Evolutionary conservation across 2,888 invertebrate genomes (phyloP).

Genomic region (Andrena camellia): DNA sequence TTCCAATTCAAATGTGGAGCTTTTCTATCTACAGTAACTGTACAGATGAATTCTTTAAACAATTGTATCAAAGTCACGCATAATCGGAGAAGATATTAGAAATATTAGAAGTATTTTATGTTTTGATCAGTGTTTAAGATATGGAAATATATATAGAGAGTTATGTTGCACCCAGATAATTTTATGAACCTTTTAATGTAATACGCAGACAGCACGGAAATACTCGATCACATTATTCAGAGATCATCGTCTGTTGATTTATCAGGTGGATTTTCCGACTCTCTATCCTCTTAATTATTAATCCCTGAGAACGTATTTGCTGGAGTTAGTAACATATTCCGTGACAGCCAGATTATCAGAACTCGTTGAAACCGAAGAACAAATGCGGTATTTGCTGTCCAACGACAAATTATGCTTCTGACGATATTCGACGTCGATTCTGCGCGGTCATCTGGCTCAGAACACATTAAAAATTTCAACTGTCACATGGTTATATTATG

Average conservation of each 20-base stretch:
- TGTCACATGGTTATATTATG: slow-evolving; percentile 26
- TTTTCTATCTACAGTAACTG: no score
- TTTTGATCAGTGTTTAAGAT: no score
- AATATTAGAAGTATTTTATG: no score
- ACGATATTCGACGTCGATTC: slow-evolving; percentile 39
- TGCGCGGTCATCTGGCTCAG: slow-evolving; percentile 47
- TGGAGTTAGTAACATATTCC: not conserved
- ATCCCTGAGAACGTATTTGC: slow-evolving; percentile 39
- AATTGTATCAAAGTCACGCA: no score
- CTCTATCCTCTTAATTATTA: slow-evolving; percentile 43
- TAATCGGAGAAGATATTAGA: no score
- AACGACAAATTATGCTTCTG: slow-evolving; percentile 68
- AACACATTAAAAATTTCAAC: slow-evolving; percentile 66
- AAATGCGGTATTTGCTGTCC: slow-evolving; percentile 41
- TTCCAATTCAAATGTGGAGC: no score
- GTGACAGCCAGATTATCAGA: slow-evolving; percentile 4
- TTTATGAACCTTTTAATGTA: no score
- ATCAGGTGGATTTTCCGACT: slow-evolving; percentile 17
- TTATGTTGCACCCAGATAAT: no score
- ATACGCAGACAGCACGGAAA: no score
- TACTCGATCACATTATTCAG: not conserved
- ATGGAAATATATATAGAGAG: no score
- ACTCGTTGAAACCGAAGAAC: slow-evolving; percentile 22
- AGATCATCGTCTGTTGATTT: not conserved
- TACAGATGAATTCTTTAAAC: no score